Conservation (phyloP, 2,797 vertebrate genomes). For the Sebastes ruberrimus region DNA sequence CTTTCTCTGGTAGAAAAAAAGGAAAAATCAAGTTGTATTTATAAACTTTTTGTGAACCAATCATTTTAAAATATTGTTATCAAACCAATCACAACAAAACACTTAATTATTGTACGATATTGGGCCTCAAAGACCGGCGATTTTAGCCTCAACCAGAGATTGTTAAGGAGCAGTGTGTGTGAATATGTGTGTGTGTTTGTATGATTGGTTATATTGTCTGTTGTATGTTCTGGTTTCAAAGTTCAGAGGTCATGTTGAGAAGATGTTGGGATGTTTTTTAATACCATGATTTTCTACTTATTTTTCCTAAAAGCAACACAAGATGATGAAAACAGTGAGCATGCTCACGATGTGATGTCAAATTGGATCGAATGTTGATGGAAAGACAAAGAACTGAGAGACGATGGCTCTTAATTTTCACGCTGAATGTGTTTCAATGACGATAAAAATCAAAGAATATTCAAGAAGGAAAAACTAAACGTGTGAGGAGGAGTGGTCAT, state of each 20-base stretch:
- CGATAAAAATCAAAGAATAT: slow-evolving; percentile 7
- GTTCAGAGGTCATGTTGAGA: slow-evolving; percentile 13
- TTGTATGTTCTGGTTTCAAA: slow-evolving; percentile 16
- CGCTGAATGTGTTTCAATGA: slow-evolving; percentile 30
- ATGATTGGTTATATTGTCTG: slow-evolving; percentile 33
- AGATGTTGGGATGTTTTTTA: slow-evolving; percentile 40
- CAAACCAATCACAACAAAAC: slow-evolving; percentile 3
- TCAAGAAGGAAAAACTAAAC: neutral
- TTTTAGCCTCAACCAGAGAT: slow-evolving; percentile 24
- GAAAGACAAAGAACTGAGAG: slow-evolving; percentile 5
- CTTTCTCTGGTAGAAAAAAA: slow-evolving; percentile 26
- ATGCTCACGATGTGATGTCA: neutral
- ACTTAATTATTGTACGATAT: neutral
- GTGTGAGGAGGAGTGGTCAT: neutral
- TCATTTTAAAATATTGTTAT: slow-evolving; percentile 5
- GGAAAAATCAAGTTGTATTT: neutral
- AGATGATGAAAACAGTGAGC: neutral
- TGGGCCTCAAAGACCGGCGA: neutral
- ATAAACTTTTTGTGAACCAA: neutral
- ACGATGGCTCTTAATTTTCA: slow-evolving; percentile 11
- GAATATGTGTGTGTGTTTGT: slow-evolving; percentile 17
- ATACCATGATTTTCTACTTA: slow-evolving; percentile 52
- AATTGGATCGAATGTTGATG: slow-evolving; percentile 12
- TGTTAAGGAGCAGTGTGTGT: slow-evolving; percentile 16
- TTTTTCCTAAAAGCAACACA: slow-evolving; percentile 54